These are phyloP conservation scores for Orientallactaga bullata DNA, from an alignment of 2,113 vertebrate species.

Conservation along the genomic window DNA sequence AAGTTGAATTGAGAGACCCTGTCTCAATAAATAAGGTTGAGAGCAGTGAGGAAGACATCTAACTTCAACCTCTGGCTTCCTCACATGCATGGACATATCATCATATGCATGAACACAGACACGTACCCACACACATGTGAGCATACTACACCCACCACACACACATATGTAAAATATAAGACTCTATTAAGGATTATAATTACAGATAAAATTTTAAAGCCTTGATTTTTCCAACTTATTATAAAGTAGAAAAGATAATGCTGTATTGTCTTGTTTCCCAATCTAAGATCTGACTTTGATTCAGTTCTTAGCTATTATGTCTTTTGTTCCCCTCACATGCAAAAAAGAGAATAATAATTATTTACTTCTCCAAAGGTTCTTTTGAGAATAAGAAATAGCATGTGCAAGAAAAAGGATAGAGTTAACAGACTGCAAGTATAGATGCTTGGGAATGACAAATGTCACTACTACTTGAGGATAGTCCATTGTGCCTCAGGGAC, in stretches of 20 bases:
- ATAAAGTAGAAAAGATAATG: not conserved
- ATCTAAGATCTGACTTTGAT: not conserved
- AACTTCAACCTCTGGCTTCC: too few species aligned
- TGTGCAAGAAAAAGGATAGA: not conserved
- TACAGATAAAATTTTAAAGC: conserved; percentile 29
- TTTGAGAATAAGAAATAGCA: conserved; percentile 24
- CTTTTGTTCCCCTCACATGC: not conserved
- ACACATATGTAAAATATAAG: too few species aligned
- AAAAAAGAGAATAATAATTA: not conserved
- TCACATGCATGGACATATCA: too few species aligned
- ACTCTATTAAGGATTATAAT: too few species aligned
- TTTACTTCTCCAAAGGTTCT: not conserved
- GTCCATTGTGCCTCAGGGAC: not conserved
- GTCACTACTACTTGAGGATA: not conserved
- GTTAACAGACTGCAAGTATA: not conserved
- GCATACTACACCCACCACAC: too few species aligned
- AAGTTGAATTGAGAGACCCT: too few species aligned
- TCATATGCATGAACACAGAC: too few species aligned
- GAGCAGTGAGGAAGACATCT: too few species aligned
- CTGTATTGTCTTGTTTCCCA: not conserved
- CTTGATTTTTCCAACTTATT: not conserved
- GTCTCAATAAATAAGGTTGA: too few species aligned
- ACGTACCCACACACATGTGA: too few species aligned
- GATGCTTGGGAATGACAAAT: not conserved
- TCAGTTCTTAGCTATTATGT: not conserved